Conservation (phyloP, 2,888 invertebrate species). For the Sinelater perroti region DNA sequence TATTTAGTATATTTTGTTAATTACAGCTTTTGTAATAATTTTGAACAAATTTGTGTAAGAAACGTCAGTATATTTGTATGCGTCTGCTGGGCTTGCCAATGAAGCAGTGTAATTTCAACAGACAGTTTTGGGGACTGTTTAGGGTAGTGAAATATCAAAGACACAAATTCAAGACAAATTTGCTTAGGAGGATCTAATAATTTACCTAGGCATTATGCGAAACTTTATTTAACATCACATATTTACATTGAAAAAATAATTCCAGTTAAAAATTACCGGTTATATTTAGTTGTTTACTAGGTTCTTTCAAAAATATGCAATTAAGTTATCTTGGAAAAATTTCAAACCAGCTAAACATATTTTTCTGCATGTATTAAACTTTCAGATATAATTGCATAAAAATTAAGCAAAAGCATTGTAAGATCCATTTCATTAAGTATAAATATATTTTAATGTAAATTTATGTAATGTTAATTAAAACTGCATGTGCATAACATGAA, state of each 20-base stretch:
- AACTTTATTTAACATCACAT: slow-evolving; percentile 2
- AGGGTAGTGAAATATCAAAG: too few species aligned
- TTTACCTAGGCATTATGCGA: background rate
- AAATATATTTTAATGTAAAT: slow-evolving; percentile 12
- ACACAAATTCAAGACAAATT: background rate
- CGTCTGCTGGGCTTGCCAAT: background rate
- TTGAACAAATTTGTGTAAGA: too few species aligned
- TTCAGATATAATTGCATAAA: too few species aligned
- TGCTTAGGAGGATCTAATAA: slow-evolving; percentile 7
- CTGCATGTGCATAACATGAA: background rate
- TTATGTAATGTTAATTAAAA: background rate
- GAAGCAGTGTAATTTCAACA: background rate
- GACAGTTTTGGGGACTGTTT: background rate
- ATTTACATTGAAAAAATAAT: slow-evolving; percentile 1
- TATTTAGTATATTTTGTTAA: too few species aligned
- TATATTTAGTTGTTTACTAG: background rate
- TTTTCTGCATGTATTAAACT: too few species aligned
- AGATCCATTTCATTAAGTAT: too few species aligned
- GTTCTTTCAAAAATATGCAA: too few species aligned
- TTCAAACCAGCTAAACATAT: too few species aligned
- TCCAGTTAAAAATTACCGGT: background rate
- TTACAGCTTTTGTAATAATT: too few species aligned
- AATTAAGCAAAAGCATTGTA: too few species aligned
- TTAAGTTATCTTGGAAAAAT: too few species aligned
- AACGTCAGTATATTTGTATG: too few species aligned